phyloP scores from a whole-genome alignment of 2,797 vertebrate species.

The Cichlasoma orientale region DNA sequence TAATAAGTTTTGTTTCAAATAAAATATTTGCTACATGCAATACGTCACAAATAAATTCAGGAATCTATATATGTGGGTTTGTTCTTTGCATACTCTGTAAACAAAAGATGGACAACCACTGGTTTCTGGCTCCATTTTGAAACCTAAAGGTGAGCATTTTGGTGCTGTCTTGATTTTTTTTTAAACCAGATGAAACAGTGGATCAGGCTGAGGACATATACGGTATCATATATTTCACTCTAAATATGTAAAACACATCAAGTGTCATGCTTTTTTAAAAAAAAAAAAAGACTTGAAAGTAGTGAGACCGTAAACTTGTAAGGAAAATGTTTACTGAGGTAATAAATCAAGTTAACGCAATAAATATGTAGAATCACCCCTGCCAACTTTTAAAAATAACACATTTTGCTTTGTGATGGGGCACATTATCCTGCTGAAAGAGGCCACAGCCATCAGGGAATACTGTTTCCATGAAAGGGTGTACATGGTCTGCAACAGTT shows the following conservation, averaged over 20 bases:
- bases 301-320: neutral
- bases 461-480: too few relatives aligned
- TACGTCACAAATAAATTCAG: neutral
- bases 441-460: too few relatives aligned
- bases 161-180: neutral
- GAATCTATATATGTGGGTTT: neutral
- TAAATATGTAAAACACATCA: neutral
- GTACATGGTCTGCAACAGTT: too few relatives aligned
- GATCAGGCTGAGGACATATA: neutral
- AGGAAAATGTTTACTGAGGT: neutral
- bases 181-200: neutral
- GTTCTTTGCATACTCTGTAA: neutral
- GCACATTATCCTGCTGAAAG: too few relatives aligned
- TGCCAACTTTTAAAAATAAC: neutral
- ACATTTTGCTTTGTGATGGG: too few relatives aligned
- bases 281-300: neutral
- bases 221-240: neutral
- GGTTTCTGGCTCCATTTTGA: neutral
- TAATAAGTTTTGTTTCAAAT: neutral
- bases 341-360: neutral
- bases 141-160: neutral
- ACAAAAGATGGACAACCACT: neutral
- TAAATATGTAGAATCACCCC: neutral
- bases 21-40: neutral
- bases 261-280: neutral